Evolutionary conservation across 2,797 vertebrate genomes (phyloP).

Genomic region (Petrocephalus sullivani): DNA sequence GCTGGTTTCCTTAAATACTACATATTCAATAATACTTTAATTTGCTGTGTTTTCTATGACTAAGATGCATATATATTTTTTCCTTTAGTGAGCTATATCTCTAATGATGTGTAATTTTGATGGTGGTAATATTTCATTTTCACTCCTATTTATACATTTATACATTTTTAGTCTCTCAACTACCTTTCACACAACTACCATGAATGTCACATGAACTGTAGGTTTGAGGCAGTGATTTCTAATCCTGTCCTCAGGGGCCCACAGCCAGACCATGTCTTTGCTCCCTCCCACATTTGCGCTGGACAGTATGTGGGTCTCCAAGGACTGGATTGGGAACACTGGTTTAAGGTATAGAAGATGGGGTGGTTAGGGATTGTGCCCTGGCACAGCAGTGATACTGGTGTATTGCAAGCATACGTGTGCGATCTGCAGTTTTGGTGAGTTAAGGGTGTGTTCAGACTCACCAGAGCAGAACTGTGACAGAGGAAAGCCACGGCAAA

Average conservation of each 20-base stretch:
- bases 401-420: not conserved
- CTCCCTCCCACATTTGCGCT: not conserved
- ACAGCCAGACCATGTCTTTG: not conserved
- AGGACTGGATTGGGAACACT: not conserved
- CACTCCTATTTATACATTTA: not conserved
- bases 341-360: not conserved
- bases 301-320: not conserved
- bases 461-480: not conserved
- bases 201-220: not conserved
- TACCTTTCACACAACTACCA: not conserved
- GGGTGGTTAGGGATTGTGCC: not conserved
- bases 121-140: not conserved
- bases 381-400: not conserved
- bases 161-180: not conserved
- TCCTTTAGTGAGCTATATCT: too few relatives aligned
- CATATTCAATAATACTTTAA: not conserved
- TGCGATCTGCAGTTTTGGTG: not conserved
- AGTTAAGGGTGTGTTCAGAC: not conserved
- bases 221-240: not conserved
- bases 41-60: not conserved
- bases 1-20: not conserved
- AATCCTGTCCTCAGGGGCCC: not conserved
- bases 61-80: too few relatives aligned
- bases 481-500: not conserved
- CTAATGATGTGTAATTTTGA: not conserved